Evolutionary conservation across 2,113 vertebrate species (phyloP), one percentile per base, ranked within the genome.

Genomic region (Oriolus oriolus): DNA sequence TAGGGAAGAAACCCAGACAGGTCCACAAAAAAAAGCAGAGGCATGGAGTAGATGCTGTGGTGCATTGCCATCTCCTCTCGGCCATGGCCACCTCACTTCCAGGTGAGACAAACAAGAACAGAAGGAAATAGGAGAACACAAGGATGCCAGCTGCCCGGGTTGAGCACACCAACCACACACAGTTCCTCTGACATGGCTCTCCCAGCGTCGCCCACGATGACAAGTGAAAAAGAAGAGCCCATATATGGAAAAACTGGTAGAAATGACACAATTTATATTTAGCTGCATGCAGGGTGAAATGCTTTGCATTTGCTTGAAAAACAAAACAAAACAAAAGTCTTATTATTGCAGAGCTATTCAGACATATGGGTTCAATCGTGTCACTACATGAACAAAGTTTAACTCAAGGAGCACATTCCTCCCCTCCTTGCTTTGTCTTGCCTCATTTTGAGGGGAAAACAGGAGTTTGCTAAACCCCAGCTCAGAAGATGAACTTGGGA

Each of bases 121-220:
- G 18, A 39, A 86, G 71, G 39, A 74, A 3, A 13, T 7, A 5
- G 63, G 41, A 47, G 50, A 90, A 35, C 26, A 35, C 16, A 35
- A 83, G 71, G 39, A 60, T 50, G 28, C n/a, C 63, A 71, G 21
- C 3, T 20, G 18, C 10, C 42, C 77, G 66, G n/a, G 42, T 8
- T 39, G 61, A 77, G 78, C 26, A 35, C 9, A 35, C 7, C 33
- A 44, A 15, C 16, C 30, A 27, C 52, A 20, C 6, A 3, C 30
- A 64, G 33, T 7, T 80, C 73, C 49, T 86, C 68, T 70, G 73
- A 50, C 50, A 57, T 2, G 41, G 54, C 42, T 59, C 64, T 87
- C 37, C 45, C 49, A 84, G n/a, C 17, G 0, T 41, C 37, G 60
- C 73, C 41, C 31, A 42, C 0, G 0, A 57, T 21, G 42, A 42